phyloP scores from a whole-genome alignment of 2,113 vertebrate genomes.

The Hypocryptadius cinnamomeus region DNA sequence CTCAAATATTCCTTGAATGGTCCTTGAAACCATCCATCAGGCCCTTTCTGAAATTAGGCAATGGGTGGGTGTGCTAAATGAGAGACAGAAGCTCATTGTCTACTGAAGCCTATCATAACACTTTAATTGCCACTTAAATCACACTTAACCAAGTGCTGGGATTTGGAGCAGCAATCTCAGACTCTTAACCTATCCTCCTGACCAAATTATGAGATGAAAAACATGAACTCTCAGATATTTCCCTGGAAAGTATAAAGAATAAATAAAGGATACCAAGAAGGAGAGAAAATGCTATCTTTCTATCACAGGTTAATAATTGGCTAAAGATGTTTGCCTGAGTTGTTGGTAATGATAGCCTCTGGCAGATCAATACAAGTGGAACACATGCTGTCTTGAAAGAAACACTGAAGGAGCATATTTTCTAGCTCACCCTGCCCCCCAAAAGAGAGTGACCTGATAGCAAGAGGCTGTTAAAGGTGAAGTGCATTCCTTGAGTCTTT shows the following conservation, averaged over 20 bases:
- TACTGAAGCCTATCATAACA: background rate
- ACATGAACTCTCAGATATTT: constrained; percentile 36
- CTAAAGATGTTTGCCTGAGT: constrained; percentile 35
- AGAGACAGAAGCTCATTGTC: background rate
- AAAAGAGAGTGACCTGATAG: background rate
- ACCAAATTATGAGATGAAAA: constrained; percentile 31
- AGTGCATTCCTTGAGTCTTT: background rate
- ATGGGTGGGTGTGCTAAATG: background rate
- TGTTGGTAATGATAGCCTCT: constrained; percentile 44
- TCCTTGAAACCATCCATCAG: constrained; percentile 13
- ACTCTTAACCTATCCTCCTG: constrained; percentile 21
- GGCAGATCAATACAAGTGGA: constrained; percentile 38
- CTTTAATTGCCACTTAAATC: constrained; percentile 56
- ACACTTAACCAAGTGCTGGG: constrained; percentile 31
- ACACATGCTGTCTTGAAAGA: constrained; percentile 19
- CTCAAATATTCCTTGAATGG: background rate
- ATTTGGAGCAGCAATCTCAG: constrained; percentile 30
- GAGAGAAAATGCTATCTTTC: background rate
- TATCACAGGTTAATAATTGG: constrained; percentile 35
- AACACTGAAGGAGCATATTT: background rate
- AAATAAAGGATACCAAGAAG: constrained; percentile 27
- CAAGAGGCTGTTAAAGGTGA: background rate
- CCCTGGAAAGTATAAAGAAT: constrained; percentile 35
- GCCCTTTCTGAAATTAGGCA: background rate
- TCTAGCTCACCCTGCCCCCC: background rate